These are phyloP conservation scores for Isurus oxyrinchus DNA, from an alignment of 2,113 vertebrate species.

Conservation along the genomic window DNA sequence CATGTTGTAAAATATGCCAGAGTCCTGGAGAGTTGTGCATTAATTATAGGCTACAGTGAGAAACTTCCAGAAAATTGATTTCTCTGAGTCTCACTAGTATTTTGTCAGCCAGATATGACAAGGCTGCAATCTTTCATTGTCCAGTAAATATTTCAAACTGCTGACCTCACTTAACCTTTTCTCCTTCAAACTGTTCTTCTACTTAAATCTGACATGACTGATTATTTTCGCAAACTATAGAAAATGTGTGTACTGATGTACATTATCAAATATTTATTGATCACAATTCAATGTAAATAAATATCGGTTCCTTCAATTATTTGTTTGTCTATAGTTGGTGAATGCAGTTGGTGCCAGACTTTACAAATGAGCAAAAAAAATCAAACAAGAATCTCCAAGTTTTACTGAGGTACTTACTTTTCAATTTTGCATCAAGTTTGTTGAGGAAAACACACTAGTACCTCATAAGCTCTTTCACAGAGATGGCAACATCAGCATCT, in stretches of 20 bases:
- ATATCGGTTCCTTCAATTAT: conserved; percentile 13
- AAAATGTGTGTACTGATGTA: neutral
- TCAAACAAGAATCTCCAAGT: neutral
- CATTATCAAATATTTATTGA: conserved; percentile 18
- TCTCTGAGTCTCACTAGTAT: neutral
- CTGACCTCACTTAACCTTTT: conserved; percentile 35
- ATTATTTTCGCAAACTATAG: conserved; percentile 25
- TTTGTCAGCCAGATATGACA: conserved; percentile 36
- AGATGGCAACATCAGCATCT: neutral
- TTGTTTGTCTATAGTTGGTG: neutral
- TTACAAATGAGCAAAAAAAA: neutral
- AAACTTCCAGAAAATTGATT: conserved; percentile 35
- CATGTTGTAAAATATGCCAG: conserved; percentile 31
- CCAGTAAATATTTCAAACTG: conserved; percentile 36
- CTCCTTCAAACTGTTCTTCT: conserved; percentile 30
- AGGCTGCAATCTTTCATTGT: conserved; percentile 35
- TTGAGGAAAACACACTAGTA: neutral
- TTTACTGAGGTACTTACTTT: neutral
- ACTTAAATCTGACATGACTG: conserved; percentile 28
- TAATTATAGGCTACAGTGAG: conserved; percentile 27
- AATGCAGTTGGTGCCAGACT: neutral
- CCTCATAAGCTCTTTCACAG: neutral
- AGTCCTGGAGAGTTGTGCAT: conserved; percentile 17
- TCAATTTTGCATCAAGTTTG: neutral
- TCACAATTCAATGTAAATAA: conserved; percentile 14